A percentile compares a stretch with the other conserved stretches of the same genome.
phyloP scores from a whole-genome alignment of 2,113 vertebrate genomes.

The Lota lota region DNA sequence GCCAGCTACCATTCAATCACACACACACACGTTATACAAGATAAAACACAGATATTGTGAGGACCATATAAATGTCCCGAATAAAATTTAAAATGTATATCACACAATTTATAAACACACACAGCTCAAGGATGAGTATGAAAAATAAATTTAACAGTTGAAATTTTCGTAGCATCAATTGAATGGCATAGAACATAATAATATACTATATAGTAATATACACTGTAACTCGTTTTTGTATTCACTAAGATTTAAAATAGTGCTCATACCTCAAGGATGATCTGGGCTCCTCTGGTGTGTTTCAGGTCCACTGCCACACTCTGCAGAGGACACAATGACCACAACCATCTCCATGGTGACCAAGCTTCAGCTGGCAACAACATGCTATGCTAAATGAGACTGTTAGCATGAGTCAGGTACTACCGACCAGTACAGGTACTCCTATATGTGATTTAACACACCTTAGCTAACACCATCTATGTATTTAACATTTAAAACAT shows the following conservation, averaged over 20 bases:
- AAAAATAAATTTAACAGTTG: too few relatives aligned
- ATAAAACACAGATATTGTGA: neutral
- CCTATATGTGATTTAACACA: too few relatives aligned
- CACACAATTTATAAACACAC: constrained; percentile 20
- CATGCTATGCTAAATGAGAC: too few relatives aligned
- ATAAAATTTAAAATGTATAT: neutral
- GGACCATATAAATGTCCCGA: too few relatives aligned
- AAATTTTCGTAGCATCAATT: too few relatives aligned
- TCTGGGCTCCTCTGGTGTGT: constrained; percentile 77
- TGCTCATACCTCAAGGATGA: constrained; percentile 83
- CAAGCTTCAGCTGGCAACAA: neutral
- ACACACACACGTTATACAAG: constrained; percentile 25
- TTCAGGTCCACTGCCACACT: constrained; percentile 92
- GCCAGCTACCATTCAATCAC: constrained; percentile 81
- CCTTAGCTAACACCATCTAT: too few relatives aligned
- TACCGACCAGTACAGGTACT: too few relatives aligned
- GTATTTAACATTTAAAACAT: too few relatives aligned
- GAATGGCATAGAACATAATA: too few relatives aligned
- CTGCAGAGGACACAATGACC: constrained; percentile 63
- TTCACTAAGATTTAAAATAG: neutral
- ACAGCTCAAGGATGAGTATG: neutral
- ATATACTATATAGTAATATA: too few relatives aligned
- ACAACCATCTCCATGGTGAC: neutral
- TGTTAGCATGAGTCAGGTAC: too few relatives aligned
- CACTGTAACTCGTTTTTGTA: neutral